These are phyloP conservation scores for Hyalella azteca DNA, from an alignment of 2,888 invertebrate species.

Conservation along the genomic window DNA sequence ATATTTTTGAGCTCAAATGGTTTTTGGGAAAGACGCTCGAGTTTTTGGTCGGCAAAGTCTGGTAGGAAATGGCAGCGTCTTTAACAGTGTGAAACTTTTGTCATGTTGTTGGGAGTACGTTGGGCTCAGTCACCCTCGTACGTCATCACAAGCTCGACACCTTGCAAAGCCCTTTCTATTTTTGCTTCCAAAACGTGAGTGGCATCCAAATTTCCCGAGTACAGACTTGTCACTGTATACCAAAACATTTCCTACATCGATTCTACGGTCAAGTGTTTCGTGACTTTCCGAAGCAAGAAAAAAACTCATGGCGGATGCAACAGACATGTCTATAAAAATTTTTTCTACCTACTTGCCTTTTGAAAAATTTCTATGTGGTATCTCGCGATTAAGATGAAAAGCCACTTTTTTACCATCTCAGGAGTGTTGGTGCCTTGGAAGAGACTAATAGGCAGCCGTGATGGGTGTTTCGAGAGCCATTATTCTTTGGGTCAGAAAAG, in stretches of 20 bases:
- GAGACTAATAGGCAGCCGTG: not conserved
- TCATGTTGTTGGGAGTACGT: not conserved
- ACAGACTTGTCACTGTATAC: not conserved
- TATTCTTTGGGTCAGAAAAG: not conserved
- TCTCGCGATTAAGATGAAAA: not conserved
- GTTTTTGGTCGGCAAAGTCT: not conserved
- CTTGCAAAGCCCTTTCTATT: not conserved
- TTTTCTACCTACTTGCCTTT: not conserved
- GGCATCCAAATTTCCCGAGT: not conserved
- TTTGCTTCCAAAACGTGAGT: not conserved
- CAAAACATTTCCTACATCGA: not conserved
- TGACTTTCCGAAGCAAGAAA: not conserved
- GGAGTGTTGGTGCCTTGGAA: not conserved
- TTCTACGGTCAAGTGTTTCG: not conserved
- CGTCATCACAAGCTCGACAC: slow-evolving; percentile 4
- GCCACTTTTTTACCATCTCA: too few species aligned
- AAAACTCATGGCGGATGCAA: not conserved
- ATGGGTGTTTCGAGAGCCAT: slow-evolving; percentile 10
- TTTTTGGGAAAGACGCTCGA: too few species aligned
- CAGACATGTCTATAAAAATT: not conserved
- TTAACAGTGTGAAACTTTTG: not conserved
- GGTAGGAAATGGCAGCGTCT: not conserved
- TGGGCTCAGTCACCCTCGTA: not conserved
- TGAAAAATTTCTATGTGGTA: not conserved
- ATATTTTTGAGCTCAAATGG: too few species aligned